Conservation (phyloP, 1,140 invertebrate species). For the Orchestia grillus region DNA sequence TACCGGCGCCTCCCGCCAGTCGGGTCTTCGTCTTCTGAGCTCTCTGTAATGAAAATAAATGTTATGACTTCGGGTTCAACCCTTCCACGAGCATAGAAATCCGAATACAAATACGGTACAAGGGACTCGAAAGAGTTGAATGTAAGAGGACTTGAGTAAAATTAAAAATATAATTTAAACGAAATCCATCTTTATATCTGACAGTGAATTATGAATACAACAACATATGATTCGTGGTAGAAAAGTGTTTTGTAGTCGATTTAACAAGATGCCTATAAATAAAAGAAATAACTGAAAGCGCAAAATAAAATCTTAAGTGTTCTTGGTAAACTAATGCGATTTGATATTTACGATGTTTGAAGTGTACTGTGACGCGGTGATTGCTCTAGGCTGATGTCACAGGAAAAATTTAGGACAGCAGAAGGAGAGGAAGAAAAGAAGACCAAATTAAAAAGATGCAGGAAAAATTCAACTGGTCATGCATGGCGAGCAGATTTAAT, state of each 20-base stretch:
- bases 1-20: neutral
- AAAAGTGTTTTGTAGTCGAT: neutral
- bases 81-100: neutral
- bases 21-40: slow-evolving; percentile 32
- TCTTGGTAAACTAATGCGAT: neutral
- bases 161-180: neutral
- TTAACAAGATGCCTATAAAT: neutral
- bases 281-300: neutral
- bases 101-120: neutral
- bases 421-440: neutral
- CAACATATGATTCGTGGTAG: neutral
- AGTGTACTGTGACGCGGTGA: no score
- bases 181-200: neutral
- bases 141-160: neutral
- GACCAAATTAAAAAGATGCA: neutral
- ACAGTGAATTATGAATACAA: neutral
- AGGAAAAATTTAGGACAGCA: neutral
- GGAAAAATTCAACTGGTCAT: neutral
- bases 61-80: neutral
- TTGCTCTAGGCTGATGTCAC: neutral
- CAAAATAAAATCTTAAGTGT: neutral
- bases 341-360: neutral
- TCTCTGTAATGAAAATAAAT: neutral
- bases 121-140: neutral
- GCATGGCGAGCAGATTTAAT: neutral